Evolutionary conservation across 64 coral and sea anemone species (phyloP), one percentile per base, ranked within the genome.

Genomic region (Platygyra sinensis): DNA sequence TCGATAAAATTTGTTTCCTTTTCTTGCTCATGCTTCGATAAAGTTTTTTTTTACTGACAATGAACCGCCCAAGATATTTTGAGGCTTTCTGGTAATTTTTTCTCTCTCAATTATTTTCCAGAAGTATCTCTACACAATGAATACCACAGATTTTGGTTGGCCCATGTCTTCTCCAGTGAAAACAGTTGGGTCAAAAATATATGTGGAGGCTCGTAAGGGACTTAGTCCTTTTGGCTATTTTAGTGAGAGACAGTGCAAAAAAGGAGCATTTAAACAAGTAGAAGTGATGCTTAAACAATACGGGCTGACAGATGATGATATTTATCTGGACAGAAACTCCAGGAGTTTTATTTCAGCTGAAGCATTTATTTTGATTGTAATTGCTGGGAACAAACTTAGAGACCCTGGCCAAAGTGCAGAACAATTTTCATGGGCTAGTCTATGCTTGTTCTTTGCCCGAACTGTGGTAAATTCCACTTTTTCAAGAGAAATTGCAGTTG

Each of bases 201-300:
- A 3, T 73, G 1, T 73, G 25, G 72, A 73, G 4, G 72, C 25
- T 10, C 25, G 29, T 73, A 32, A 73, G 15, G 30, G 25, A 73
- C 72, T 73, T 73, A 73, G 72, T 73, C 72, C 72, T 73, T 73
- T 30, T 25, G 63, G 63, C 7, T 67, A 4, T 67, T 67, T 67
- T 20, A 67, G 24, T 20, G 63, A 20, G n/a, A 67, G 30, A 73
- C 72, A 73, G 72, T 73, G 72, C 25, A 73, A 73, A 73, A 73
- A 73, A 73, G 72, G 72, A 30, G 72, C 72, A 13, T 73, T 2
- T 30, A 73, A 73, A 73, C 72, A 73, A 73, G 24, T 65, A 19
- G 62, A 65, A 19, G 17, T 24, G 22, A 16, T 65, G 13, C 62
- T 65, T 65, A 65, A 73, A 30, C 25, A 30, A 15, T 73, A 12